Evolutionary conservation across 2,888 invertebrate genomes (phyloP).

Genomic region (Stenurella melanura): DNA sequence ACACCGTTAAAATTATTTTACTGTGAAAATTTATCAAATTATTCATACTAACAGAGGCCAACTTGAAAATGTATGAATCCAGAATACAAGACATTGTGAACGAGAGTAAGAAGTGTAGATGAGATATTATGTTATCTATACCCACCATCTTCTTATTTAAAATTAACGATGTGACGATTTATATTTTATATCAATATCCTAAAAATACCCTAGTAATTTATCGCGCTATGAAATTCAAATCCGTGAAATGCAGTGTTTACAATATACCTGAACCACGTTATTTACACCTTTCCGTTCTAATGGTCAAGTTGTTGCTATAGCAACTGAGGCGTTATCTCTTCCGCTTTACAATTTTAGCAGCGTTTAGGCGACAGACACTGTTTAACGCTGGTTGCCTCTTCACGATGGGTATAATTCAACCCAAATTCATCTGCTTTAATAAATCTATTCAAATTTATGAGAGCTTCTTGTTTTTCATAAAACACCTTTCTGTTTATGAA

Average conservation of each 20-base stretch:
- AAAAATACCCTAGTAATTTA: constrained; percentile 8
- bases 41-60: too few species aligned
- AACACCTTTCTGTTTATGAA: constrained; percentile 3
- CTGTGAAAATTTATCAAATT: too few species aligned
- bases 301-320: constrained; percentile 33
- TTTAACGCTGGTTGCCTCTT: constrained; percentile 19
- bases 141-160: too few species aligned
- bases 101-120: too few species aligned
- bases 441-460: constrained; percentile 14
- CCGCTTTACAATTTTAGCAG: constrained; percentile 15
- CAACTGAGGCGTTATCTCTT: constrained; percentile 21
- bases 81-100: too few species aligned
- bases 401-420: constrained; percentile 24
- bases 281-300: constrained; percentile 36
- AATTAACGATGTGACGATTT: neutral
- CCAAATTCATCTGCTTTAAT: constrained; percentile 29
- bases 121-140: too few species aligned
- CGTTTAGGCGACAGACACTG: constrained; percentile 8
- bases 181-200: neutral
- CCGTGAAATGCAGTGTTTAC: constrained; percentile 20
- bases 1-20: too few species aligned
- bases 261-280: constrained; percentile 16
- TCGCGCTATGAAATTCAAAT: constrained; percentile 27
- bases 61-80: too few species aligned
- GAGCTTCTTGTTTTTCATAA: constrained; percentile 14